phyloP scores from a whole-genome alignment of 2,888 invertebrate species.

The Pyrocoelia pectoralis region DNA sequence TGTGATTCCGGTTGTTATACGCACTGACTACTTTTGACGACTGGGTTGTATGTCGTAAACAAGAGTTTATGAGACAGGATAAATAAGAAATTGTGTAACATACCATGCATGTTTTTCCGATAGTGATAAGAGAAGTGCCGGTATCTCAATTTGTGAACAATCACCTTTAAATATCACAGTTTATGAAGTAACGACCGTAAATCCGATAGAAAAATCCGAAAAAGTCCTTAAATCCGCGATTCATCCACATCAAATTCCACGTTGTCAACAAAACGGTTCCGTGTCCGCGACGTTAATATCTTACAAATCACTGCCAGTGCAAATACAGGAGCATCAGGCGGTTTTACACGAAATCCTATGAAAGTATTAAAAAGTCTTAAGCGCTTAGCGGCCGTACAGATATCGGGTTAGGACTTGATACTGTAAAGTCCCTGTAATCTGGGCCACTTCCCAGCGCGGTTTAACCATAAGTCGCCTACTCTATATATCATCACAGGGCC shows the following conservation, averaged over 20 bases:
- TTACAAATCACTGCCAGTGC: conserved; percentile 59
- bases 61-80: too few species aligned
- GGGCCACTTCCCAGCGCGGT: conserved; percentile 79
- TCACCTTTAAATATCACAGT: conserved; percentile 46
- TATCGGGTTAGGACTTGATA: conserved; percentile 66
- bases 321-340: conserved; percentile 52
- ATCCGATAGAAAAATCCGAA: conserved; percentile 39
- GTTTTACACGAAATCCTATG: conserved; percentile 61
- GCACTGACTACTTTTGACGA: too few species aligned
- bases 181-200: conserved; percentile 39
- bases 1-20: too few species aligned
- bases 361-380: conserved; percentile 79
- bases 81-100: too few species aligned
- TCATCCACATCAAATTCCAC: conserved; percentile 40
- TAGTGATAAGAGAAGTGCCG: not conserved
- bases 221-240: conserved; percentile 35
- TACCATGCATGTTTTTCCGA: conserved; percentile 2
- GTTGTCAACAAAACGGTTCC: conserved; percentile 49
- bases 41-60: too few species aligned
- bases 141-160: conserved; percentile 15
- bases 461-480: conserved; percentile 78
- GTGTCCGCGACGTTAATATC: conserved; percentile 52
- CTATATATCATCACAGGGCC: conserved; percentile 71
- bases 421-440: conserved; percentile 70
- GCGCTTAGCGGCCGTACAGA: conserved; percentile 70